These are phyloP conservation scores for Morone chrysops DNA, from an alignment of 2,113 vertebrate genomes.

Conservation along the genomic window DNA sequence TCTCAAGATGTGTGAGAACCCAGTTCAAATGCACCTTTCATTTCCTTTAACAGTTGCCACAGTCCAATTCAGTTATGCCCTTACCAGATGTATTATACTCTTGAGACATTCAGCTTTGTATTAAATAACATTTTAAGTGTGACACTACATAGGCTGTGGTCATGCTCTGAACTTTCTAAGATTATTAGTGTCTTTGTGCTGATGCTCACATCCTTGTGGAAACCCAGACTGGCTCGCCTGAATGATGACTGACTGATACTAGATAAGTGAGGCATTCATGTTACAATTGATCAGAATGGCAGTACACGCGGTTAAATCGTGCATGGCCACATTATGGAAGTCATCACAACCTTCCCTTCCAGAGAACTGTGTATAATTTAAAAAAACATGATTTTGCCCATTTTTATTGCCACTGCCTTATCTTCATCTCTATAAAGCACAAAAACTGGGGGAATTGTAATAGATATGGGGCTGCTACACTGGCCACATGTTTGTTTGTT, in stretches of 20 bases:
- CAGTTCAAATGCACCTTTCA: background rate
- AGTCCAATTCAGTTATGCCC: background rate
- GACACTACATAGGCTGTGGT: background rate
- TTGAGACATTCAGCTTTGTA: background rate
- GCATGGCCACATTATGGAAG: background rate
- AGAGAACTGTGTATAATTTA: background rate
- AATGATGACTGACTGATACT: background rate
- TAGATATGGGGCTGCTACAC: background rate
- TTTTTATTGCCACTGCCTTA: background rate
- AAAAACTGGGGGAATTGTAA: background rate
- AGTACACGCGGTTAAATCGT: slow-evolving; percentile 11
- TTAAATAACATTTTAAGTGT: background rate
- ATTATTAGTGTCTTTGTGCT: slow-evolving; percentile 1
- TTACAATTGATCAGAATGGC: slow-evolving; percentile 5
- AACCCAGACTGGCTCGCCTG: background rate
- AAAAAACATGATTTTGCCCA: background rate
- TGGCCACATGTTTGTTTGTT: background rate
- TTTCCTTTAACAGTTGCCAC: background rate
- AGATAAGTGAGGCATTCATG: slow-evolving; percentile 23
- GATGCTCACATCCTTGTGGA: background rate
- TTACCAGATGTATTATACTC: background rate
- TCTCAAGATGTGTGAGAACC: slow-evolving; percentile 4
- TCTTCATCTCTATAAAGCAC: background rate
- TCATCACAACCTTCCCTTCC: background rate
- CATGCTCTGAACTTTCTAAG: background rate